Base-by-base conservation (phyloP, 1,140 invertebrate genomes). In the Olivierus martensii region DNA sequence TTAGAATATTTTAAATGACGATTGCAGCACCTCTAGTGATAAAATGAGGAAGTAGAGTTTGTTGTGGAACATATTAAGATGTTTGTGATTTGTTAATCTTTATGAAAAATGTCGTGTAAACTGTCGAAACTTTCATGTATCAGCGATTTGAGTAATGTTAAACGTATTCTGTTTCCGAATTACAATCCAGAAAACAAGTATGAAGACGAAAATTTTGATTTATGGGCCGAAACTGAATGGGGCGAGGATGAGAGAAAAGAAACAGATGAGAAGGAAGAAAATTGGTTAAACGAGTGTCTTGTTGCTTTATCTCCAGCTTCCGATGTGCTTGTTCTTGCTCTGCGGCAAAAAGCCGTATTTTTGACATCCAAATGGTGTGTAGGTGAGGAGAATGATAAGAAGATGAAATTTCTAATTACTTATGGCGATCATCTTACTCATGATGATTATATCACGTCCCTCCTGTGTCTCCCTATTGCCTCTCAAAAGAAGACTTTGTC, bases 241-340 rank as follows among this genome's bases (percentile, higher is more conserved):
- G 51, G 52, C 15, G 50, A 53, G 28, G 59, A 60, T 39, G 55
- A 57, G 4, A 42, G 39, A 46, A 12, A 11, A 18, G 51, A 46
- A 46, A 38, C 18, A 15, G 48, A 44, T 18, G 46, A 46, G 10
- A 61, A 59, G 50, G 60, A 59, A 37, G 48, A 35, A 21, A 55
- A 59, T 9, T 87, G 84, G 84, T 65, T 87, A n/a, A 77, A 81
- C 59, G 73, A 77, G 35, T 79, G 82, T 62, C 65, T 75, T 46
- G 68, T 84, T 46, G 79, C 82, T n/a, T 62, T 83, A n/a, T 84
- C 81, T 21, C 80, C 80, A 19, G 79, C 79, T 50, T 77, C 77
- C 41, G 84, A 85, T 64, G 59, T 84, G 36, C 67, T 88, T 51
- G 80, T 76, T 10, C 66, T 88, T 49, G 81, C 79, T 1, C 73